Percentiles rank a stretch among this genome's conserved stretches.
Evolutionary conservation across 2,797 vertebrate species (phyloP).

Genomic region (Heteromormyrus szaboi): DNA sequence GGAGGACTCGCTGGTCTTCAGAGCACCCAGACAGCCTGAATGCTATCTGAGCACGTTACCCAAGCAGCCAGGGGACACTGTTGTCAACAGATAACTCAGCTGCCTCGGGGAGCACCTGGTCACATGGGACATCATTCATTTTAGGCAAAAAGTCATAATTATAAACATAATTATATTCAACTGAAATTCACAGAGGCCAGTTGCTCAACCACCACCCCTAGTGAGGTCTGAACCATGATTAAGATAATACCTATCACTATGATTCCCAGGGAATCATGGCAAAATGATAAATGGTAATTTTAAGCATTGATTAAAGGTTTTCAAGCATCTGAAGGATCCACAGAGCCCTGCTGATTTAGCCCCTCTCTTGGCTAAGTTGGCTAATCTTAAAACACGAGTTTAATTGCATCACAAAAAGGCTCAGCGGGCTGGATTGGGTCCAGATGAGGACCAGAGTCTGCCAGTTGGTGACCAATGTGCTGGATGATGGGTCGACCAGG

Average conservation of each 20-base stretch:
- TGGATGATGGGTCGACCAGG: background rate
- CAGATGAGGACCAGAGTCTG: background rate
- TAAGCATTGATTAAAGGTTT: background rate
- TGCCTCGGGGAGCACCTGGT: background rate
- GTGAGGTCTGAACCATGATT: background rate
- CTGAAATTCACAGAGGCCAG: background rate
- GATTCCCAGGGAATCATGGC: background rate
- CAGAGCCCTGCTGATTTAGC: background rate
- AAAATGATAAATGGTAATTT: background rate
- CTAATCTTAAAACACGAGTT: background rate
- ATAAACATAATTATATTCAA: conserved; percentile 17
- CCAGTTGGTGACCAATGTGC: conserved; percentile 21
- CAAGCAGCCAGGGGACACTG: background rate
- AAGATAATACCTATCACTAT: background rate
- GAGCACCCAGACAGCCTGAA: background rate
- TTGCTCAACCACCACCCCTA: background rate
- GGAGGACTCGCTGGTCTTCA: background rate
- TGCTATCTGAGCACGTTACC: background rate
- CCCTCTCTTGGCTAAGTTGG: background rate
- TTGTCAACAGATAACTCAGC: background rate
- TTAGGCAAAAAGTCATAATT: conserved; percentile 15
- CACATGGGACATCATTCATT: background rate
- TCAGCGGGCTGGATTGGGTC: background rate
- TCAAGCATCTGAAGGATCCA: background rate
- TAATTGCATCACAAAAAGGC: background rate